Evolutionary conservation across 2,113 vertebrate species (phyloP), one percentile per base, ranked within the genome.

Genomic region (Isichthys henryi): DNA sequence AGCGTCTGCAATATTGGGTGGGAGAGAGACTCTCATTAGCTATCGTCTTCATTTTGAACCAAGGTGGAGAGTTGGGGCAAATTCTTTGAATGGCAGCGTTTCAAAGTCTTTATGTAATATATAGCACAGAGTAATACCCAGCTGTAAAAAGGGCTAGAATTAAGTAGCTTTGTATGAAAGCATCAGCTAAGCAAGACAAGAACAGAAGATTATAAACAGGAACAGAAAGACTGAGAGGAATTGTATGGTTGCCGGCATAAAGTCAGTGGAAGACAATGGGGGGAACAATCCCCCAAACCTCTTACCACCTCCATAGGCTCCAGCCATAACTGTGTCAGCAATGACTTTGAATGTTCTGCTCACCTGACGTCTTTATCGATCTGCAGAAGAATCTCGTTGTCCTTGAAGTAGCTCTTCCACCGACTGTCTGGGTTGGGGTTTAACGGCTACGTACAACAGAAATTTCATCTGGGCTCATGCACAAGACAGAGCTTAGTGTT

Each of bases 341-440:
- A 48, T 48, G 9, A 48, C 87, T 39, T 21, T 21, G 62, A 87
- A 9, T 39, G n/a, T 53, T 23, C n/a, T 31, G n/a, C 94, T 9
- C 92, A 99, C 98, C 98, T 96, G 91, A 99, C 98, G 62, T 99
- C 98, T 92, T 99, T 99, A 95, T 99, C 98, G 0, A 99, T 99
- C 94, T 99, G 98, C 27, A 99, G 96, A 7, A 99, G 95, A 90
- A 99, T 97, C 90, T 99, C 98, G 0, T 99, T 99, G 90, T 99
- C 98, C 95, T 96, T 99, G 94, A 99, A 99, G 94, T 99, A 99
- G 0, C 95, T 98, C 91, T 99, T 99, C 98, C 98, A 99, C 74
- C 96, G 95, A 91, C 98, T 99, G 90, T 98, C 98, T 0, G 98
- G 98, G 90, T 95, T 99, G 0, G 98, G 98, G 92, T 99, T 99